These are phyloP conservation scores for Pelobates fuscus DNA, from an alignment of 2,113 vertebrate species.

Conservation along the genomic window DNA sequence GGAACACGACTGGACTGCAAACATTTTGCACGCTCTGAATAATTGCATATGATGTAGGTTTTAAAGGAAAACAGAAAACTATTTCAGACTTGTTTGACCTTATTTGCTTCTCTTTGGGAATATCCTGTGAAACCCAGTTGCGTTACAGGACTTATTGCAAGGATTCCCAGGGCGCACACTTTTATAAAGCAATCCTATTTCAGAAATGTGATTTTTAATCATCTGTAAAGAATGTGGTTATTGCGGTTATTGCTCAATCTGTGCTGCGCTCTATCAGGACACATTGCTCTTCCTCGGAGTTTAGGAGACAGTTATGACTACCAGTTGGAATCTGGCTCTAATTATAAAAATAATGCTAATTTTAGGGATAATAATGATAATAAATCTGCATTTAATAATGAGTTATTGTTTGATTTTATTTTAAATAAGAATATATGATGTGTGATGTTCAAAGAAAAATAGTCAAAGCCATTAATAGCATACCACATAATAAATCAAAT, in stretches of 20 bases:
- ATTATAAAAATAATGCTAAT: constrained; percentile 37
- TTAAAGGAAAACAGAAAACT: too few relatives aligned
- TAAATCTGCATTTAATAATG: constrained; percentile 10
- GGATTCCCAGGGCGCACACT: constrained; percentile 40
- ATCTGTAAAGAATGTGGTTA: constrained; percentile 48
- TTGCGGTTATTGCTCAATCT: constrained; percentile 44
- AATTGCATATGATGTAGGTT: too few relatives aligned
- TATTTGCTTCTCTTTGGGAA: constrained; percentile 23
- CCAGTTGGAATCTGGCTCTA: constrained; percentile 28
- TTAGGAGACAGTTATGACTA: constrained; percentile 23
- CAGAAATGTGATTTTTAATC: constrained; percentile 49
- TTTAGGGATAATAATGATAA: constrained; percentile 28
- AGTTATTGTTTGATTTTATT: too few relatives aligned
- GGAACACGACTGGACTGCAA: too few relatives aligned
- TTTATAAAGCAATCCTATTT: constrained; percentile 50
- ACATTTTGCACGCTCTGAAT: too few relatives aligned
- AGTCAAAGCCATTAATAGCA: too few relatives aligned
- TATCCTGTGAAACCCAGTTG: constrained; percentile 35
- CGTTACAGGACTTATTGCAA: constrained; percentile 34
- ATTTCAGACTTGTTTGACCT: constrained; percentile 5
- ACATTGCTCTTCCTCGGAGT: constrained; percentile 28
- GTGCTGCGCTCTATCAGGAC: constrained; percentile 34
- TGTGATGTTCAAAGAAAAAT: too few relatives aligned
- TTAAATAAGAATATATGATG: too few relatives aligned
- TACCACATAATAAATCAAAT: too few relatives aligned